These are phyloP conservation scores for Tenebrosternarchus preto DNA, from an alignment of 2,113 vertebrate genomes.

Conservation along the genomic window DNA sequence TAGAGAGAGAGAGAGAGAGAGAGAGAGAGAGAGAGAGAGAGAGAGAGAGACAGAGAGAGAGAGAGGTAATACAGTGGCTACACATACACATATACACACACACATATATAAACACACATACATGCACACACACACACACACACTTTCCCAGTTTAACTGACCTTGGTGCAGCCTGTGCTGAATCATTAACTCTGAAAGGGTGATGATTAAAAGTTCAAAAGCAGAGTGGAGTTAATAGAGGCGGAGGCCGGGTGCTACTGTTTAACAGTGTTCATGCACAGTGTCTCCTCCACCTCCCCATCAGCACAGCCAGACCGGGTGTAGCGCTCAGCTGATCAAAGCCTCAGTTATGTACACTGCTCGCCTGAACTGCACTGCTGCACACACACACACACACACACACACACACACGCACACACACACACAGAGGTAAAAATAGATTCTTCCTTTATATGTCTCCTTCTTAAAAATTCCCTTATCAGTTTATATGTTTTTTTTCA, in stretches of 20 bases:
- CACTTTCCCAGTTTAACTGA: slow-evolving; percentile 21
- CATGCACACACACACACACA: not conserved
- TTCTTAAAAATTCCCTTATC: no score
- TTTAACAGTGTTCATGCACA: slow-evolving; percentile 62
- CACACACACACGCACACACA: slow-evolving; percentile 6
- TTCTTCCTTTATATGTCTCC: not conserved
- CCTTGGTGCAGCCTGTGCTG: slow-evolving; percentile 57
- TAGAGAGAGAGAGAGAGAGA: no score
- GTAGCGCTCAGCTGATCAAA: slow-evolving; percentile 50
- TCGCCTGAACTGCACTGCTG: slow-evolving; percentile 16
- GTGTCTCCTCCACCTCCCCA: slow-evolving; percentile 6
- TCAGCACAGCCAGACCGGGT: not conserved
- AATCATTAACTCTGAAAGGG: slow-evolving; percentile 79
- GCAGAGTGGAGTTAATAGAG: slow-evolving; percentile 74
- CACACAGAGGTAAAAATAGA: not conserved
- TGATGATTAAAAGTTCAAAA: slow-evolving; percentile 83
- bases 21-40: no score
- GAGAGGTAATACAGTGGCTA: not conserved
- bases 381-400: not conserved
- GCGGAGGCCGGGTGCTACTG: slow-evolving; percentile 70
- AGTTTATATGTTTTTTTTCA: not conserved
- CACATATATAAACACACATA: not conserved
- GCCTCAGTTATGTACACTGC: slow-evolving; percentile 32
- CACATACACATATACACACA: not conserved
- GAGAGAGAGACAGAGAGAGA: no score